Base-by-base conservation (phyloP, 2,113 vertebrate genomes). In the Myrmecophaga tridactyla region DNA sequence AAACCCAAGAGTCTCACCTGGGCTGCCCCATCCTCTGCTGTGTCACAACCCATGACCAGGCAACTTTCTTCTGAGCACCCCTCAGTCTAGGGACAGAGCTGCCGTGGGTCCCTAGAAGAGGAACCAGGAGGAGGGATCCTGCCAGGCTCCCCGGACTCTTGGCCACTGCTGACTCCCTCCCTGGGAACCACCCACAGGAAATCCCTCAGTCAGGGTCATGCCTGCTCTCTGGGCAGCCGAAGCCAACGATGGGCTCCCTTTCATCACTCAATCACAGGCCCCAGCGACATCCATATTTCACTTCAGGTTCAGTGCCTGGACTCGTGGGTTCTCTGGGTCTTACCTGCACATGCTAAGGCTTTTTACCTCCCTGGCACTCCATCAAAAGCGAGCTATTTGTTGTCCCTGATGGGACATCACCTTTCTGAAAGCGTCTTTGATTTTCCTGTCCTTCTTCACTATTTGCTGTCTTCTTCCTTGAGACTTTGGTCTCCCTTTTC, bases 1-100 rank as follows among this genome's bases (percentile, higher is more conserved):
- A 20, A 90, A 51, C 11, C 25, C 34, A 23, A 10, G 36, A 36
- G 29, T 39, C 72, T 20, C 1, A 0, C 34, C 9, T 7, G 4
- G 21, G 13, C 18, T 11, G 1, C 3, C 6, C 29, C 39, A 17
- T 51, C 15, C 18, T 60, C 25, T 29, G 39, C 67, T 18, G 4
- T 4, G 27, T 39, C 34, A 9, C 29, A 21, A 5, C 29, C 12
- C 8, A 2, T 0, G 31, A 7, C 34, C 0, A 0, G 4, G 7
- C 1, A 18, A 5, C 1, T 7, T 17, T 21, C 9, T 34, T 10
- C 76, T 4, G 14, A 21, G 4, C 39, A 36, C 34, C 48, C 8
- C 41, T 1, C 4, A 17, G 14, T 10, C n/a, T 7, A 0, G 18
- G 2, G 14, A 11, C 10, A 10, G 9, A 2, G 34, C n/a, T n/a